Percentiles rank a stretch among this genome's conserved stretches.
These are phyloP conservation scores for Oncorhynchus keta DNA, from an alignment of 2,113 vertebrate species.

Conservation along the genomic window DNA sequence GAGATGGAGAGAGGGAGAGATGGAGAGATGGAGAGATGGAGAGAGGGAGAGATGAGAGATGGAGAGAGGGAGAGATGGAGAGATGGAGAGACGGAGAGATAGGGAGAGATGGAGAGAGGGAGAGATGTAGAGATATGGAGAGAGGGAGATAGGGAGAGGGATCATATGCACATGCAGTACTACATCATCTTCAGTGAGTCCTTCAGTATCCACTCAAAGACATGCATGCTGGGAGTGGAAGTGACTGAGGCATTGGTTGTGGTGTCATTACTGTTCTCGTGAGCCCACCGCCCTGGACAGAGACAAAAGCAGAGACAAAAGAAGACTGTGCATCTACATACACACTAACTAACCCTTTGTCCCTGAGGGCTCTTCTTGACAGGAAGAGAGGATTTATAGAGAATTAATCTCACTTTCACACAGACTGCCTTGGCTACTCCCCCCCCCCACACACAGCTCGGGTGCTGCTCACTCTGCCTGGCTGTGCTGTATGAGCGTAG, in stretches of 20 bases:
- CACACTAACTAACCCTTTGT: too few relatives aligned
- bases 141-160: background rate
- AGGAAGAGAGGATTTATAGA: too few relatives aligned
- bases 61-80: background rate
- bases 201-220: too few relatives aligned
- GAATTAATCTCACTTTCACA: too few relatives aligned
- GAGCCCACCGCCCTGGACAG: background rate
- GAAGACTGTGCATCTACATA: constrained; percentile 13
- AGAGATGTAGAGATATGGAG: background rate
- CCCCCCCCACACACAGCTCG: background rate
- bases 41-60: background rate
- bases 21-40: too few relatives aligned
- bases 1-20: too few relatives aligned
- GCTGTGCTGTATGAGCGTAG: constrained; percentile 46
- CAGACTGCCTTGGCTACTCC: too few relatives aligned
- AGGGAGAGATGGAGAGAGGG: too few relatives aligned
- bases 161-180: background rate
- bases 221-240: background rate
- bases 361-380: too few relatives aligned
- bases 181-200: background rate
- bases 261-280: background rate
- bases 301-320: constrained; percentile 16
- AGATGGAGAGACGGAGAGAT: too few relatives aligned
- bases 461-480: background rate
- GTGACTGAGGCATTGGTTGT: background rate